phyloP scores from a whole-genome alignment of 2,797 vertebrate genomes.

The Onychomys leucogaster region DNA sequence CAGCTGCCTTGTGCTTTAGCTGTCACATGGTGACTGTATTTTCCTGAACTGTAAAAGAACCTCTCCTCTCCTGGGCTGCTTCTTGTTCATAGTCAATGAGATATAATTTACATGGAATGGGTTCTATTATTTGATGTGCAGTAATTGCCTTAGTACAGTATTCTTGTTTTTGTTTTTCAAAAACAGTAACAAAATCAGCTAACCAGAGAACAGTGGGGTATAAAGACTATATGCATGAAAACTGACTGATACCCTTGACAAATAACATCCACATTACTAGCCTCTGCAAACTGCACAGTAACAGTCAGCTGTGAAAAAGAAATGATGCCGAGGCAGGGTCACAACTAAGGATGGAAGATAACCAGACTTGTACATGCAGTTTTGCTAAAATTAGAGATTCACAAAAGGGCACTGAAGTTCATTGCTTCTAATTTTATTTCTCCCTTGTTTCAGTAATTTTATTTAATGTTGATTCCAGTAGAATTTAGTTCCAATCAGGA shows the following conservation, averaged over 20 bases:
- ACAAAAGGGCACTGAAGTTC: neutral
- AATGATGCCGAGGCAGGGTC: neutral
- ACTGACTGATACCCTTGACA: neutral
- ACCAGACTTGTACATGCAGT: neutral
- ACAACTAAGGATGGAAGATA: neutral
- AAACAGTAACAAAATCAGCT: neutral
- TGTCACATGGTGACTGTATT: neutral
- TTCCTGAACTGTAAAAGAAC: neutral
- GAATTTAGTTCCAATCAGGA: neutral
- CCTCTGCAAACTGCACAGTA: neutral
- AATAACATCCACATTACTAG: too few relatives aligned
- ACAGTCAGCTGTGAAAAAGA: neutral
- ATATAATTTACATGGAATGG: neutral
- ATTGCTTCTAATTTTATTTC: neutral
- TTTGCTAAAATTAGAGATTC: neutral
- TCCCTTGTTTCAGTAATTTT: neutral
- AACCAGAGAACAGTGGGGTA: neutral
- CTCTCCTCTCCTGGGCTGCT: neutral
- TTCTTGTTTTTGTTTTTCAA: neutral
- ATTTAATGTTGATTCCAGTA: neutral
- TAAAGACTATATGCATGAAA: neutral
- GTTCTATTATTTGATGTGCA: neutral
- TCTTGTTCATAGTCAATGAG: neutral
- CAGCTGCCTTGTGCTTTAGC: neutral
- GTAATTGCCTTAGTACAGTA: neutral